Evolutionary conservation across 2,888 invertebrate species (phyloP).

Genomic region (Acronicta psi): DNA sequence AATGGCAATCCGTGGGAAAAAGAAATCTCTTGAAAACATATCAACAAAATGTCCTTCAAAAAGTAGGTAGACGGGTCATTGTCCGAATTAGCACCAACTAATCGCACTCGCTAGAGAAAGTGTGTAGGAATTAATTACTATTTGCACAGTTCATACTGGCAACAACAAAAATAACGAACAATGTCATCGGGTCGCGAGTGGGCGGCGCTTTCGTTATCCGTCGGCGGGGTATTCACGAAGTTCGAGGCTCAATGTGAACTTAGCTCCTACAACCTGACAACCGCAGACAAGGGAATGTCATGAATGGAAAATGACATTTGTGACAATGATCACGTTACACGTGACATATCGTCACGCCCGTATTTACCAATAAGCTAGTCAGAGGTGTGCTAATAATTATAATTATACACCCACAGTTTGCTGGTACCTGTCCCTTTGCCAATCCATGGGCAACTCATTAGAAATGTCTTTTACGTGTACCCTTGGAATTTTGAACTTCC

Average conservation of each 20-base stretch:
- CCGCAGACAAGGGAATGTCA: background rate
- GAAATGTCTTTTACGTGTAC: no score
- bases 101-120: constrained; percentile 72
- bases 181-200: constrained; percentile 79
- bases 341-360: no score
- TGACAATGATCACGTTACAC: no score
- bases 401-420: no score
- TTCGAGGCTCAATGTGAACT: constrained; percentile 10
- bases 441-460: no score
- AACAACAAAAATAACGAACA: constrained; percentile 79
- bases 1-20: constrained; percentile 22
- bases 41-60: constrained; percentile 65
- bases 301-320: no score
- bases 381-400: no score
- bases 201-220: constrained; percentile 61
- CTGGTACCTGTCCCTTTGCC: no score
- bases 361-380: no score
- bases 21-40: constrained; percentile 57
- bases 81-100: constrained; percentile 69
- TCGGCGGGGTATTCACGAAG: constrained; percentile 32
- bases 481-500: no score
- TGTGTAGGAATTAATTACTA: constrained; percentile 82
- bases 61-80: constrained; percentile 77
- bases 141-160: constrained; percentile 70
- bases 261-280: constrained; percentile 7